Base-by-base conservation (phyloP, 2,888 invertebrate species). In the Lasioglossum vierecki region DNA sequence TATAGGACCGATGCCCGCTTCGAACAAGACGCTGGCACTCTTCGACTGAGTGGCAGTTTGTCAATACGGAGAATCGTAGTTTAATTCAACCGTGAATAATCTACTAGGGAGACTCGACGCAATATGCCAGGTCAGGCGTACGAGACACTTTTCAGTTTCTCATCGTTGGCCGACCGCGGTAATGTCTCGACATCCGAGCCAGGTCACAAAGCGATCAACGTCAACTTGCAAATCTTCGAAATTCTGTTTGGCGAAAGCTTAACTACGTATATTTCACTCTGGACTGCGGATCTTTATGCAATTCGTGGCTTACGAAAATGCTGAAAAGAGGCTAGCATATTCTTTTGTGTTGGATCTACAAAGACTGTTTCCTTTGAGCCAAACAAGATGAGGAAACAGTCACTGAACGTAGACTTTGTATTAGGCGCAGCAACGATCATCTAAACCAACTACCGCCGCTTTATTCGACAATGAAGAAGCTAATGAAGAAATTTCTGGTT, bases 1-100 rank as follows among this genome's bases (percentile, higher is more conserved):
- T 91, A 91, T 89, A 85, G 86, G 77, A 66, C 87, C 79, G 79
- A 84, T 86, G 87, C 82, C 85, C 88, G 84, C 81, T 85, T n/a
- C 79, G 80, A 81, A 81, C 84, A 83, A 88, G 86, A 86, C 53
- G 35, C 26, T 68, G n/a, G 73, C 49, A 49, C 73, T 66, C 66
- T 63, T 35, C 35, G 26, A 60, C 30, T 35, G 13, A 15, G 9
- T 41, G n/a, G 53, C 8, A 57, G 13, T 35, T 30, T n/a, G 30
- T 70, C 70, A 46, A 35, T 53, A n/a, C n/a, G 35, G 4, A 11
- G 30, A 30, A 44, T 26, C 22, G 11, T 41, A 41, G 30, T 60
- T 60, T 73, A 13, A 72, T 35, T 11, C n/a, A 2, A 2, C 49
- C 35, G 30, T 35, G 49, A 13, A 60, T 39, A 39, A 35, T 22